Evolutionary conservation across 2,888 invertebrate genomes (phyloP).

Genomic region (Azorinus chamasolen): DNA sequence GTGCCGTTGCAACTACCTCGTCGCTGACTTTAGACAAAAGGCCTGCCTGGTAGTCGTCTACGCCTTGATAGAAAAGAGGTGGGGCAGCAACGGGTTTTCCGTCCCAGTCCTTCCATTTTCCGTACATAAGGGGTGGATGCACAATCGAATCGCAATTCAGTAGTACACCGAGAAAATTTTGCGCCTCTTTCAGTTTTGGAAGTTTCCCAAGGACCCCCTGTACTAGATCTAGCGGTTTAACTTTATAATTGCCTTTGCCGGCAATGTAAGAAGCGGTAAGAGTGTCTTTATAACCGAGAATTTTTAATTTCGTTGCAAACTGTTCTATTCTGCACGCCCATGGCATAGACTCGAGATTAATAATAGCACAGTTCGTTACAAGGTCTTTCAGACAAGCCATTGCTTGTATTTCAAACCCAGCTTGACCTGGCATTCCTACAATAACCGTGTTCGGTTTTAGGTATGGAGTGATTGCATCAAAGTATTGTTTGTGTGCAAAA

Average conservation of each 20-base stretch:
- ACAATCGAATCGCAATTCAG: slow-evolving; percentile 76
- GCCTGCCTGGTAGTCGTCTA: slow-evolving; percentile 69
- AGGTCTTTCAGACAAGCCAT: slow-evolving; percentile 65
- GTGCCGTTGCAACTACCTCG: slow-evolving; percentile 74
- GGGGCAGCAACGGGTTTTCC: slow-evolving; percentile 67
- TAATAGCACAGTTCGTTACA: slow-evolving; percentile 62
- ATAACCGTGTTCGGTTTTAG: slow-evolving; percentile 72
- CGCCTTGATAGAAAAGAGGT: slow-evolving; percentile 80
- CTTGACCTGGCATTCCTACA: slow-evolving; percentile 78
- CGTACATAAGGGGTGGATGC: slow-evolving; percentile 79
- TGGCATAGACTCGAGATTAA: slow-evolving; percentile 75
- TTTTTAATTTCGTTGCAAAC: slow-evolving; percentile 71
- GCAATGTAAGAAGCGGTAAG: slow-evolving; percentile 66
- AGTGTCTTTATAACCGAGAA: slow-evolving; percentile 73
- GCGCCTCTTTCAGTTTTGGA: slow-evolving; percentile 63
- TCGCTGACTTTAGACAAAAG: slow-evolving; percentile 71
- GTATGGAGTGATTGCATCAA: slow-evolving; percentile 68
- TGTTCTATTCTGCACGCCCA: slow-evolving; percentile 79
- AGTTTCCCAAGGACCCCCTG: slow-evolving; percentile 70
- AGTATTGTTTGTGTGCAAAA: slow-evolving; percentile 78
- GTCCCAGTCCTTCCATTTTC: slow-evolving; percentile 76
- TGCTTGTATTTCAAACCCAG: slow-evolving; percentile 78
- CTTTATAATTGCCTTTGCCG: slow-evolving; percentile 59
- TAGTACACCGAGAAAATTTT: slow-evolving; percentile 75
- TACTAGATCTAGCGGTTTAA: slow-evolving; percentile 58